Conservation (phyloP, 2,888 invertebrate genomes). For the Sinodicranocentrus sp. region DNA sequence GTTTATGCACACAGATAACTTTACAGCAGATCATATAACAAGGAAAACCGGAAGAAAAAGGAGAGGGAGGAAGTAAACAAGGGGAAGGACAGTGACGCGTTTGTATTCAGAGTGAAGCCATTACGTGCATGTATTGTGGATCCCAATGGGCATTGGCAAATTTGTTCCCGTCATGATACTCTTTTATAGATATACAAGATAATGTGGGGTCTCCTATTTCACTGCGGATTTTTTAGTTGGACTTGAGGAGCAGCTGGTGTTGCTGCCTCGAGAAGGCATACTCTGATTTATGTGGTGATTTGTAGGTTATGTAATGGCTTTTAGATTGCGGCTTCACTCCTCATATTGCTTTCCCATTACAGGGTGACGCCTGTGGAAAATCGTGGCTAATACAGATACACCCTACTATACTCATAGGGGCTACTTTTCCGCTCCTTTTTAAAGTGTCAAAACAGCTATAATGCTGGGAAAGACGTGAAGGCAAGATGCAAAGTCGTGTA, state of each 20-base stretch:
- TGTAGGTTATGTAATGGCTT: constrained; percentile 66
- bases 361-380: too few species aligned
- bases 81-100: background rate
- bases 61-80: constrained; percentile 5
- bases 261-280: constrained; percentile 36
- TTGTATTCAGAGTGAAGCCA: background rate
- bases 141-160: constrained; percentile 48
- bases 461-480: too few species aligned
- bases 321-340: constrained; percentile 57
- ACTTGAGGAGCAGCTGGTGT: constrained; percentile 39
- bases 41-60: constrained; percentile 8
- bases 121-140: background rate
- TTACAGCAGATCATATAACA: background rate
- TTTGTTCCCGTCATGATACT: constrained; percentile 54
- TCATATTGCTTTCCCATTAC: constrained; percentile 29
- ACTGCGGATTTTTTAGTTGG: background rate
- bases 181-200: background rate
- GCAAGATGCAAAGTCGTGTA: too few species aligned
- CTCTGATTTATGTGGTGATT: constrained; percentile 67
- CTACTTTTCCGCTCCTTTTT: too few species aligned
- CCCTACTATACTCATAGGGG: too few species aligned
- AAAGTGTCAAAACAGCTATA: too few species aligned
- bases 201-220: background rate
- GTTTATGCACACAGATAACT: constrained; percentile 28
- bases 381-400: too few species aligned